Evolutionary conservation across 2,113 vertebrate genomes (phyloP).

Genomic region (Myrmophylax atrothorax): DNA sequence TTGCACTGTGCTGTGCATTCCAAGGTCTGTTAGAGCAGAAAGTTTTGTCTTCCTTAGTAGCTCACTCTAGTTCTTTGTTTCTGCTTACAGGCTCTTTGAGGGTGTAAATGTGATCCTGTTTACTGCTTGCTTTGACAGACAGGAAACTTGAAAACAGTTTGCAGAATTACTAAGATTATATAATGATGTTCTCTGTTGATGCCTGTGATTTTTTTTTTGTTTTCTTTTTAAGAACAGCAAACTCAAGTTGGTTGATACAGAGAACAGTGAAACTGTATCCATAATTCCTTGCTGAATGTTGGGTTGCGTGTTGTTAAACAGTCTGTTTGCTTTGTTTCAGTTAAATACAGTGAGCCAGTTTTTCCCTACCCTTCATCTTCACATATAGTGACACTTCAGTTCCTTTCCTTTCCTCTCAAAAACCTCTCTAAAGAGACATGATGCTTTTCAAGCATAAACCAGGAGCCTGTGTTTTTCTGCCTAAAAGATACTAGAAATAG

Average conservation of each 20-base stretch:
- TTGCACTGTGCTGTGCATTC: background rate
- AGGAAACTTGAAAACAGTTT: background rate
- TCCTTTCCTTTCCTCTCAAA: background rate
- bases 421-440: background rate
- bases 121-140: background rate
- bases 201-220: background rate
- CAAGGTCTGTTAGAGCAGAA: background rate
- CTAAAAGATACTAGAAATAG: conserved; percentile 17
- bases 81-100: background rate
- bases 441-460: background rate
- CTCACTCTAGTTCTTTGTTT: background rate
- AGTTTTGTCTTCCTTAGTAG: background rate
- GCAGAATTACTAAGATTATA: background rate
- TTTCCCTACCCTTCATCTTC: background rate
- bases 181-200: background rate
- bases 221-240: background rate
- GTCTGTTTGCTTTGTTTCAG: background rate
- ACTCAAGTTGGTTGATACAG: background rate
- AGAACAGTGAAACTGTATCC: background rate
- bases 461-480: background rate
- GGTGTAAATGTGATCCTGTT: background rate
- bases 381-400: background rate
- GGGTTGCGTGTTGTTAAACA: background rate
- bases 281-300: background rate
- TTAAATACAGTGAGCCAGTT: background rate